A percentile compares a stretch with the other conserved stretches of the same genome.
Evolutionary conservation across 2,113 vertebrate genomes (phyloP).

Genomic region (Emydura subglobosa): DNA sequence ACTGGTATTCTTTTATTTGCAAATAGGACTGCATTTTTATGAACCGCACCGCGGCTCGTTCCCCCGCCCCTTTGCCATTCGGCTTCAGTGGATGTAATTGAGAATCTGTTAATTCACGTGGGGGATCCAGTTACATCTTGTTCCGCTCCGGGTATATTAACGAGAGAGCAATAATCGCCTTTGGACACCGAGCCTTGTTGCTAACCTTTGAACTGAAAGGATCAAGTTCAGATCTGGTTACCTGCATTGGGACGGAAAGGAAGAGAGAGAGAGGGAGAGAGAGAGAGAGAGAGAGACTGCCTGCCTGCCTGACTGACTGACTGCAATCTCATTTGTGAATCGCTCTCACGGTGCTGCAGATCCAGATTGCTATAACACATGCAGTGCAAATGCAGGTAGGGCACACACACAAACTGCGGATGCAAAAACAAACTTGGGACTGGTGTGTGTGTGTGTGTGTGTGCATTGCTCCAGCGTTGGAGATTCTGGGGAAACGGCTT

Average conservation of each 20-base stretch:
- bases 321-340: constrained; percentile 98
- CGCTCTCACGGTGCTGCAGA: constrained; percentile 93
- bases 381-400: constrained; percentile 94
- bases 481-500: constrained; percentile 55
- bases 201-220: constrained; percentile 86
- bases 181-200: constrained; percentile 72
- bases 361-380: constrained; percentile 88
- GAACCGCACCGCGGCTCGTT: constrained; percentile 40
- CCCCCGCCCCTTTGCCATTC: constrained; percentile 66
- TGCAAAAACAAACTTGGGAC: constrained; percentile 84
- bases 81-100: constrained; percentile 77
- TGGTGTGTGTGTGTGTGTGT: constrained; percentile 15
- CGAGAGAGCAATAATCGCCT: constrained; percentile 56
- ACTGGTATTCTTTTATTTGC: constrained; percentile 74
- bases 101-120: constrained; percentile 77
- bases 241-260: constrained; percentile 81
- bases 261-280: constrained; percentile 51
- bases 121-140: constrained; percentile 65
- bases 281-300: constrained; percentile 55
- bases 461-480: constrained; percentile 26
- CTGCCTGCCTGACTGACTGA: constrained; percentile 72
- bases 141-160: constrained; percentile 62
- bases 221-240: constrained; percentile 89
- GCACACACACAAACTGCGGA: constrained; percentile 82
- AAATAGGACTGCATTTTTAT: constrained; percentile 59